Base-by-base conservation (phyloP, 2,113 vertebrate genomes). In the Vulpes lagopus region DNA sequence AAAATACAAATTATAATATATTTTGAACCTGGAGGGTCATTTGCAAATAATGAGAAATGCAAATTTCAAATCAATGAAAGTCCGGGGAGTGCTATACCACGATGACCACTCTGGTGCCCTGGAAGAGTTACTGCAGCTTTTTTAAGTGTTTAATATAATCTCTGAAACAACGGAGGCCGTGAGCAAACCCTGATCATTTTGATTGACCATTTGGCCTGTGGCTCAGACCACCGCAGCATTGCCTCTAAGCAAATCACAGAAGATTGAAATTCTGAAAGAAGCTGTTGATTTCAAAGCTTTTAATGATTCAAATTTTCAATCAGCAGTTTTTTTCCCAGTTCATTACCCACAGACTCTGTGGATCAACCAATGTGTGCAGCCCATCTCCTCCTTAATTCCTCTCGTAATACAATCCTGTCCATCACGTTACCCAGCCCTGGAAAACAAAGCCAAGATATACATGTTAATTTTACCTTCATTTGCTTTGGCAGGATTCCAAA, bases 231-330 rank as follows among this genome's bases (percentile, higher is more conserved):
- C 14, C 20, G 60, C 67, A 27, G 55, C 64, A 20, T 35, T 11
- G 79, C 94, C 49, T 95, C 93, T 30, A 49, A 96, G 82, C 92
- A 96, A 92, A 97, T 90, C 87, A 67, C 3, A 38, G 74, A 93
- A 97, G 92, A 98, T 25, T 95, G 87, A 95, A 96, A 97, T 96
- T 97, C 96, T 91, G 74, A 91, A 94, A 92, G 88, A 97, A 93
- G 67, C 85, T 55, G n/a, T 94, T 96, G 92, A 88, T 97, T 97
- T 95, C 80, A 88, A 96, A 80, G 96, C 65, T 90, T 81, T 96
- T 97, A 97, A 97, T 96, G 96, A 96, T 96, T 98, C 91, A 96
- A 64, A 97, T 96, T 97, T 96, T 97, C 94, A 97, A 93, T 96
- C 97, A 94, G 83, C 89, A 73, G 87, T 16, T 55, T 91, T 73